Percentiles rank a stretch among this genome's conserved stretches.
Evolutionary conservation across 30 jellyfish, hydroid and myxozoan species (phyloP).

Genomic region (Turritopsis dohrnii): DNA sequence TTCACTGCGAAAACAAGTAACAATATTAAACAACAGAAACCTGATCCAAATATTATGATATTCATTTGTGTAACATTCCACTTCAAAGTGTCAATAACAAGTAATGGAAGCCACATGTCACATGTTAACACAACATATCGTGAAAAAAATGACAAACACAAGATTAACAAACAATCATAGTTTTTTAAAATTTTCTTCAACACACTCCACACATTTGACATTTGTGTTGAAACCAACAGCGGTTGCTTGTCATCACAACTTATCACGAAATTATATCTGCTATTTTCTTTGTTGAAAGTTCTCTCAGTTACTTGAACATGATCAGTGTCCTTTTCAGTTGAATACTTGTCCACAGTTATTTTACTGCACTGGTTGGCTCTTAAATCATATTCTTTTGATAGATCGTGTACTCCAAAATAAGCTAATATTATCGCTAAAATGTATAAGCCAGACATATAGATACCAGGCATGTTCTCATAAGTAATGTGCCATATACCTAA

Average conservation of each 20-base stretch:
- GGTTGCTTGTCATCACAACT: background rate
- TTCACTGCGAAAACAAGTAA: background rate
- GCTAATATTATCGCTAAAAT: background rate
- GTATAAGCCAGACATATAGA: slow-evolving; percentile 13
- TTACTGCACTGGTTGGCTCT: background rate
- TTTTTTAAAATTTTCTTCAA: background rate
- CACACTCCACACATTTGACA: background rate
- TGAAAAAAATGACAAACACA: background rate
- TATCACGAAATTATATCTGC: background rate
- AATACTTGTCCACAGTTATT: background rate
- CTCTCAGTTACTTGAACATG: background rate
- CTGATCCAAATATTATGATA: slow-evolving; percentile 1
- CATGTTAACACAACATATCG: background rate
- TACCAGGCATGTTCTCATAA: slow-evolving; percentile 26
- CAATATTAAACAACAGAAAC: background rate
- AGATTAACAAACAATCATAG: background rate
- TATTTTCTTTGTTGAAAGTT: background rate
- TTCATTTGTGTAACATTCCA: background rate
- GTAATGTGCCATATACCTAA: slow-evolving; percentile 34
- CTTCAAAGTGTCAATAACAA: background rate
- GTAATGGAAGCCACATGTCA: slow-evolving; percentile 24
- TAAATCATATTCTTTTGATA: slow-evolving; percentile 15
- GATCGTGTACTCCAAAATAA: background rate
- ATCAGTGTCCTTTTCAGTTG: background rate
- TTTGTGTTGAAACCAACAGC: background rate